These are phyloP conservation scores for Corbicula japonica DNA, from an alignment of 2,888 invertebrate genomes.

Conservation along the genomic window DNA sequence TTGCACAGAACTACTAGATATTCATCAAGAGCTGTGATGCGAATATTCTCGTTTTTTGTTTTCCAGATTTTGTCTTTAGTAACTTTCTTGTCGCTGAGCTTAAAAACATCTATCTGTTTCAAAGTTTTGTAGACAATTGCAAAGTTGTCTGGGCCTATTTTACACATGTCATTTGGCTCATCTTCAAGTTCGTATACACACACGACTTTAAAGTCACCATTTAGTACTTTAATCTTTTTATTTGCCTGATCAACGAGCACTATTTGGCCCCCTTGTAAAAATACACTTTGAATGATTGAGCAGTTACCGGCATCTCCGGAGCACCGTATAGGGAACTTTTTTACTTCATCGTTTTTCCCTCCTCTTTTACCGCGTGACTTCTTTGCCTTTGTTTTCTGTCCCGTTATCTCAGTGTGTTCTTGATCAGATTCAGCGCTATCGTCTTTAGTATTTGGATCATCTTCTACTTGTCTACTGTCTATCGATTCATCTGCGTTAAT, in stretches of 20 bases:
- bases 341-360: too few relatives aligned
- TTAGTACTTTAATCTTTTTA: constrained; percentile 9
- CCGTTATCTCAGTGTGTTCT: too few relatives aligned
- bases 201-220: constrained; percentile 3
- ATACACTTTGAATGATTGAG: neutral
- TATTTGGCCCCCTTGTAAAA: constrained; percentile 14
- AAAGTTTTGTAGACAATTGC: constrained; percentile 5
- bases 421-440: too few relatives aligned
- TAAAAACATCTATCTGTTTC: neutral
- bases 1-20: neutral
- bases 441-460: too few relatives aligned
- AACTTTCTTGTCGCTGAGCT: neutral
- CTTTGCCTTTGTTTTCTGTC: neutral
- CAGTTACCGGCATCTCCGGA: neutral
- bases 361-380: neutral
- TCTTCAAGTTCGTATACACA: neutral
- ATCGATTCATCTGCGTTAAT: neutral
- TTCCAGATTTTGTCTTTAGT: neutral
- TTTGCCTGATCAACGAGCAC: constrained; percentile 6
- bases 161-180: neutral
- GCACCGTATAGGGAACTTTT: neutral
- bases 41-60: neutral
- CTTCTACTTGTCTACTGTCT: too few relatives aligned
- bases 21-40: neutral
- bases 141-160: neutral